Percentiles rank a stretch among this genome's conserved stretches.
Evolutionary conservation across 2,888 invertebrate genomes (phyloP).

Genomic region (Orthonychiurus folsomi): DNA sequence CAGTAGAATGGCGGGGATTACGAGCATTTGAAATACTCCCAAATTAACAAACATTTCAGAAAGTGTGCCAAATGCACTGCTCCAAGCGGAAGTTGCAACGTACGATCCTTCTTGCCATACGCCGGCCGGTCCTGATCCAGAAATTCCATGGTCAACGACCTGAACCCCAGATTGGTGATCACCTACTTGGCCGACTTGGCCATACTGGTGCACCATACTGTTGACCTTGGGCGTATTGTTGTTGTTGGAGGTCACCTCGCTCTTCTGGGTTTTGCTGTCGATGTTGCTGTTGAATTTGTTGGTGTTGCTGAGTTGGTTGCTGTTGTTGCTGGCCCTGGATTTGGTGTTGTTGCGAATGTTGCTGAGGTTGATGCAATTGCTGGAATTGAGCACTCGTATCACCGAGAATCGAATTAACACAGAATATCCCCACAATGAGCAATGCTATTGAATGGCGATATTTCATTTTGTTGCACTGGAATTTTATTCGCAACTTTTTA

Average conservation of each 20-base stretch:
- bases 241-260: too few relatives aligned
- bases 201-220: too few relatives aligned
- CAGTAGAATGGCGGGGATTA: slow-evolving; percentile 6
- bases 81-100: background rate
- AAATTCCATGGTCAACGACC: too few relatives aligned
- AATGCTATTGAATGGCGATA: too few relatives aligned
- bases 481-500: too few relatives aligned
- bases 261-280: background rate
- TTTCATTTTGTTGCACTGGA: too few relatives aligned
- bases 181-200: too few relatives aligned
- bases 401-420: too few relatives aligned
- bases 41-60: background rate
- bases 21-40: background rate
- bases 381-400: too few relatives aligned
- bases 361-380: background rate
- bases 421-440: too few relatives aligned
- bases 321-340: background rate
- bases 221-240: too few relatives aligned
- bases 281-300: background rate
- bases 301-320: background rate
- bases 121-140: background rate
- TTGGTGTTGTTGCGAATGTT: background rate
- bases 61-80: background rate
- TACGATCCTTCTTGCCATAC: background rate
- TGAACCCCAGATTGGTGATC: too few relatives aligned